These are phyloP conservation scores for Mythimna vitellina DNA, from an alignment of 2,888 invertebrate species.

Conservation along the genomic window DNA sequence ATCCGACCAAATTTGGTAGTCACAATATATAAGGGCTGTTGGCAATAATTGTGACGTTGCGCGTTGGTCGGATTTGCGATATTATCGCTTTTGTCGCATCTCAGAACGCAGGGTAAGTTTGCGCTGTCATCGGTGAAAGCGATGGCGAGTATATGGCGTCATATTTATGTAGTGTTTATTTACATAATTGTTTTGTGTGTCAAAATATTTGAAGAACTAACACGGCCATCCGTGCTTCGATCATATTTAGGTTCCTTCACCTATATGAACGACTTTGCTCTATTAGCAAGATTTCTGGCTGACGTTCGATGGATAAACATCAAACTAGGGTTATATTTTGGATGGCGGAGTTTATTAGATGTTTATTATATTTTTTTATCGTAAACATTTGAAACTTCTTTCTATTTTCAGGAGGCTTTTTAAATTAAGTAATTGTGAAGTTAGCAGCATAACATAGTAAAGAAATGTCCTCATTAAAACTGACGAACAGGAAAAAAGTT, in stretches of 20 bases:
- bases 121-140: slow-evolving; percentile 3
- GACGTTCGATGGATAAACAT: not conserved
- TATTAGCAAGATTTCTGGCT: not conserved
- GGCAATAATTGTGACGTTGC: no score
- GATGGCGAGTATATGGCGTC: not conserved
- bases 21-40: no score
- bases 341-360: not conserved
- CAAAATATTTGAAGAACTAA: not conserved
- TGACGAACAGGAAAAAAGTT: no score
- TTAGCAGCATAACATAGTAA: not conserved
- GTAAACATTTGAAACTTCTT: not conserved
- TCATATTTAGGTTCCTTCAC: no score
- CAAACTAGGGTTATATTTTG: not conserved
- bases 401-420: not conserved
- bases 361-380: not conserved
- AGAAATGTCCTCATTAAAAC: no score
- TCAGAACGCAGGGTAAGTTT: no score
- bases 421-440: no score
- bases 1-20: no score
- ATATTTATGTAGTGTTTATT: not conserved
- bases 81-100: no score
- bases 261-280: not conserved
- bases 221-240: no score
- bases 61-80: no score
- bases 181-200: not conserved